Conservation (phyloP, 2,888 invertebrate species). For the Bugula neritina region DNA sequence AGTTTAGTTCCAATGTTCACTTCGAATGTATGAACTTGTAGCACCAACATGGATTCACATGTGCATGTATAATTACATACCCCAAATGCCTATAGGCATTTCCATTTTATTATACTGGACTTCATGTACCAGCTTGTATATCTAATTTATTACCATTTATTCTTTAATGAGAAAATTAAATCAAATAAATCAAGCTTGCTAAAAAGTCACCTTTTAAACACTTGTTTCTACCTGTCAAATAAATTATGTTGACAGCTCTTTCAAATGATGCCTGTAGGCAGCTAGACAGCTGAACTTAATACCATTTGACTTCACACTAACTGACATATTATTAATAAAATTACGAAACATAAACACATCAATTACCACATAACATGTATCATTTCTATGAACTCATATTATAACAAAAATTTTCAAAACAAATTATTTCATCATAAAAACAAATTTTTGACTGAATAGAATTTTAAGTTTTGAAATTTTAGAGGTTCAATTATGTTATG, state of each 20-base stretch:
- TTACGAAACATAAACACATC: background rate
- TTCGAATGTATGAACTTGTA: too few species aligned
- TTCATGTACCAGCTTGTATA: background rate
- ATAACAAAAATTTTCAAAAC: too few species aligned
- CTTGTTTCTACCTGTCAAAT: constrained; percentile 12
- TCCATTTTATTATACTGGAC: too few species aligned
- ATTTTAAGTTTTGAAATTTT: too few species aligned
- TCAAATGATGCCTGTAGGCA: background rate
- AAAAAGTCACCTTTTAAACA: constrained; percentile 7
- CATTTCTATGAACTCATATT: too few species aligned
- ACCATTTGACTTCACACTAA: background rate
- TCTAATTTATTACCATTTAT: constrained; percentile 4
- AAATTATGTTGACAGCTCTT: constrained; percentile 19
- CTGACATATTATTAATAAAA: background rate
- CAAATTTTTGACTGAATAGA: too few species aligned
- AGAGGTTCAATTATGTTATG: too few species aligned
- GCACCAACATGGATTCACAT: too few species aligned
- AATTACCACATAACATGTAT: background rate
- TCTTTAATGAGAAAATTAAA: constrained; percentile 26
- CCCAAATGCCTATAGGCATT: too few species aligned
- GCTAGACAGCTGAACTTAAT: background rate
- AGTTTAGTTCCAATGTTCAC: too few species aligned
- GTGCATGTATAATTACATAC: too few species aligned
- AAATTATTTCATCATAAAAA: too few species aligned
- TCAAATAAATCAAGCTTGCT: background rate